Evolutionary conservation across 2,888 invertebrate species (phyloP).

Genomic region (Fragum whitleyi): DNA sequence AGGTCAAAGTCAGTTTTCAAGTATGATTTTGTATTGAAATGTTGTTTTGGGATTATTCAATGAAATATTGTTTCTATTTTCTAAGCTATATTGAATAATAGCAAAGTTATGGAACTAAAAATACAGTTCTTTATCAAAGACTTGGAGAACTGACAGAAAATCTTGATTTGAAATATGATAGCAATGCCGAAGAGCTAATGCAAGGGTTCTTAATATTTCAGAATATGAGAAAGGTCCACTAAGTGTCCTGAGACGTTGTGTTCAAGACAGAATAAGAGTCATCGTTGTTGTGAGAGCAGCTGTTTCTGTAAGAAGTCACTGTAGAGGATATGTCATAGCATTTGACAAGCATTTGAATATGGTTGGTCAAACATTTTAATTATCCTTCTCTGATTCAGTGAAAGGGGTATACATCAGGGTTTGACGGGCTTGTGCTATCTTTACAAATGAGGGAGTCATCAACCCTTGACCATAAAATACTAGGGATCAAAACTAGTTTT

Average conservation of each 20-base stretch:
- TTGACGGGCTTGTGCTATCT: background rate
- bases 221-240: constrained; percentile 77
- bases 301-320: constrained; percentile 90
- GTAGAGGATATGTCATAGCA: constrained; percentile 92
- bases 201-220: constrained; percentile 53
- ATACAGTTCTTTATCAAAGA: no score
- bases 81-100: no score
- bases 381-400: background rate
- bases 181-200: no score
- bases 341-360: constrained; percentile 98
- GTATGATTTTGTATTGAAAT: no score
- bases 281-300: constrained; percentile 92
- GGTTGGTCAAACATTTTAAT: constrained; percentile 67
- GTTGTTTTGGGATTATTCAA: no score
- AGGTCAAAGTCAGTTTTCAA: no score
- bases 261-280: constrained; percentile 76
- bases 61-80: no score
- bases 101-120: no score
- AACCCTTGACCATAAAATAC: background rate
- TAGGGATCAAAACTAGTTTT: no score
- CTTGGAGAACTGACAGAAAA: no score
- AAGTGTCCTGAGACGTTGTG: constrained; percentile 77
- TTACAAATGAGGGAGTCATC: background rate
- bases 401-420: background rate
- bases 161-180: no score